Base-by-base conservation (phyloP, 2,888 invertebrate species). In the Baronia brevicornis region DNA sequence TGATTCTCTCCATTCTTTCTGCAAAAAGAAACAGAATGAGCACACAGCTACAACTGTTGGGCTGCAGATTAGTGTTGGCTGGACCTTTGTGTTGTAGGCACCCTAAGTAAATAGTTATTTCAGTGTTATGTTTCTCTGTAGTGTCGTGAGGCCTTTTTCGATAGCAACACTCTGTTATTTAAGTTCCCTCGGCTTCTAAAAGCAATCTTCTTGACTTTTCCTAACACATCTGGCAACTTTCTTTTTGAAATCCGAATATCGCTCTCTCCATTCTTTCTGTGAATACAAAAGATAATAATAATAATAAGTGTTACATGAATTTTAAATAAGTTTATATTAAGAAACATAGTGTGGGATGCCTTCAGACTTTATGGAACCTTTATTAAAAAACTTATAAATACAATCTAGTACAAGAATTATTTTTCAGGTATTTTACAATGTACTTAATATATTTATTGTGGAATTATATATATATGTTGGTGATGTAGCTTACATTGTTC, bases 1-100 rank as follows among this genome's bases (percentile, higher is more conserved):
- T 79, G 94, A 93, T 87, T 98, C 97, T 85, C 98, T 90, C 96
- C 97, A 97, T 88, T 97, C 96, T 91, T 98, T 98, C 95, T 96
- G 88, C 59, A 89, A 87, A 77, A 73, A 80, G 72, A 82, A 84
- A 70, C 56, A 78, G 57, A 78, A 82, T 80, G 67, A 80, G 74
- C 72, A 62, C 65, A 59, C 54, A 77, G 86, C 68, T 85, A 88
- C 42, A 84, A 86, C 54, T 85, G 86, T 52, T 74, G 47, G 54
- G 52, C 53, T 49, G 54, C 74, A 46, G 54, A 52, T 52, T 48
- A 54, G 40, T 43, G 39, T 54, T 49, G 38, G 30, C 18, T 47
- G 50, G 56, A 50, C 52, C 54, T 48, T 52, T 47, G 54, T 41
- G 55, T 51, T 49, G 51, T 55, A 55, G 49, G 65, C 55, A 46